Base-by-base conservation (phyloP, 2,888 invertebrate genomes). In the Tinea trinotella region DNA sequence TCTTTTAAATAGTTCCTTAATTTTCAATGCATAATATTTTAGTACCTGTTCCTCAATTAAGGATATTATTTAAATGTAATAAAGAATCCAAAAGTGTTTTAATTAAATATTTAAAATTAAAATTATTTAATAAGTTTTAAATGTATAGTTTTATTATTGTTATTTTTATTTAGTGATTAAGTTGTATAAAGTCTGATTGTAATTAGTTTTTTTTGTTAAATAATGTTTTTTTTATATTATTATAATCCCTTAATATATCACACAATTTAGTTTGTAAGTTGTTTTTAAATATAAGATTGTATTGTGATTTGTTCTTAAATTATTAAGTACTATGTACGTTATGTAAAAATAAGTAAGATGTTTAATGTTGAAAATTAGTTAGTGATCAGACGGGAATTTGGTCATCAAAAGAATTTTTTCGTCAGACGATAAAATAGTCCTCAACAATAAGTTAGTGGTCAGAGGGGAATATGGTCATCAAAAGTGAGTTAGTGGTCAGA, bases 11-110 rank as follows among this genome's bases (percentile, higher is more conserved):
- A n/a, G n/a, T n/a, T n/a, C n/a, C n/a, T n/a, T n/a, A n/a, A n/a
- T n/a, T n/a, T n/a, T n/a, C 64, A 64, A 65, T 66, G 70, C 66
- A 71, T 71, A 71, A 70, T 76, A 72, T 59, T 64, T 58, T 74
- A 64, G 83, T 84, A 84, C 84, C 84, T 84, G 84, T 76, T 2
- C 81, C 79, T 83, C 84, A 76, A 76, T 83, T 82, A 80, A 79
- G 81, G 20, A 50, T 12, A 6, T 48, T 18, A 19, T 2, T 18
- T n/a, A n/a, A n/a, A 46, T 6, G 13, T 17, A 7, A 40, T 40
- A 46, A 15, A 24, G 3, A 50, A 50, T 50, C 13, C 13, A 50
- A 50, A 6, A 24, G n/a, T n/a, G n/a, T n/a, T n/a, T n/a, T n/a
- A n/a, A n/a, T n/a, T n/a, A n/a, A n/a, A n/a, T n/a, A n/a, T n/a